Conservation (phyloP, 2,797 vertebrate genomes). For the Pterois miles region DNA sequence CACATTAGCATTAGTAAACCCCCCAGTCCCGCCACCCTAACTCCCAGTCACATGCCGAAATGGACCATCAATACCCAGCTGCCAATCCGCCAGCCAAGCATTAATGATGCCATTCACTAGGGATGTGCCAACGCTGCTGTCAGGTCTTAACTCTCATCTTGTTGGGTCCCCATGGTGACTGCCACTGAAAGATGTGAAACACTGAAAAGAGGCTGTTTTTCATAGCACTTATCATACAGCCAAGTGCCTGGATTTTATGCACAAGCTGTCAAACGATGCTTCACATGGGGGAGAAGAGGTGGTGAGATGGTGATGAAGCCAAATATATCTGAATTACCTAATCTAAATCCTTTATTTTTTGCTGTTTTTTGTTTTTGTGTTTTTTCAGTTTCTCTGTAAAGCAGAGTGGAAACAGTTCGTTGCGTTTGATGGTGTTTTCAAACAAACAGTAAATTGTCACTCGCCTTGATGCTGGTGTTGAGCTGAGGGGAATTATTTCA, state of each 20-base stretch:
- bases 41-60: conserved; percentile 46
- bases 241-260: conserved; percentile 41
- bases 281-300: conserved; percentile 33
- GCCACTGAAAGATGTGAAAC: conserved; percentile 46
- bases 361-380: not conserved
- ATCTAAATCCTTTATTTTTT: not conserved
- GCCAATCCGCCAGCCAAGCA: conserved; percentile 51
- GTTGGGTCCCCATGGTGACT: conserved; percentile 27
- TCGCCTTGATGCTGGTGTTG: conserved; percentile 23
- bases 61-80: conserved; percentile 52
- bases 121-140: conserved; percentile 29
- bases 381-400: conserved; percentile 23
- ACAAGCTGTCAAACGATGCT: conserved; percentile 52
- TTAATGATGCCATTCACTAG: conserved; percentile 64
- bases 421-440: conserved; percentile 37
- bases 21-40: not conserved
- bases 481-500: not conserved
- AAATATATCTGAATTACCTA: conserved; percentile 14
- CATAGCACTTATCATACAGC: conserved; percentile 27
- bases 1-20: conserved; percentile 45
- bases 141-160: conserved; percentile 16
- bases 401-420: not conserved
- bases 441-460: conserved; percentile 4
- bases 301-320: conserved; percentile 27
- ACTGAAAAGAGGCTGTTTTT: conserved; percentile 36